These are phyloP conservation scores for Timema cristinae DNA, from an alignment of 2,888 invertebrate species.

Conservation along the genomic window DNA sequence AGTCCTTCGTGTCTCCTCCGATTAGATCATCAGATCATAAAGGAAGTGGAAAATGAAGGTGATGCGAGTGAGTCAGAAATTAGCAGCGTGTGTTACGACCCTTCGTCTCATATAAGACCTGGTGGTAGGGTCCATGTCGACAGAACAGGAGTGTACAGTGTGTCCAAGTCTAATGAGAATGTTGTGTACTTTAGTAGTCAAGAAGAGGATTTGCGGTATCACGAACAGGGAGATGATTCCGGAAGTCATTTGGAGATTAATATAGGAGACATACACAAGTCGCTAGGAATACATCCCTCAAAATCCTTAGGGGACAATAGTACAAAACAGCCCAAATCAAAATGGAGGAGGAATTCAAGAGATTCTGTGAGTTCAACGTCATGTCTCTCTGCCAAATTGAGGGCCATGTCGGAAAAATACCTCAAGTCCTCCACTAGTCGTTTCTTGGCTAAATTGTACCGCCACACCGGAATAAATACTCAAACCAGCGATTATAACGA, in stretches of 20 bases:
- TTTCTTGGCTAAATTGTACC: constrained; percentile 64
- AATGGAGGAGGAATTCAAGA: constrained; percentile 30
- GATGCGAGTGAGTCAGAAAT: constrained; percentile 35
- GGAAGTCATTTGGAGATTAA: neutral
- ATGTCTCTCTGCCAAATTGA: constrained; percentile 64
- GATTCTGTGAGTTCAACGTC: constrained; percentile 46
- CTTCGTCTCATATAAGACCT: constrained; percentile 32
- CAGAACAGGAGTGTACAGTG: constrained; percentile 17
- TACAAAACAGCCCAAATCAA: constrained; percentile 32
- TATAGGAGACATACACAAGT: constrained; percentile 3
- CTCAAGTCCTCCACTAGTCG: constrained; percentile 64
- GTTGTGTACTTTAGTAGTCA: constrained; percentile 22
- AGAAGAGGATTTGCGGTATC: neutral
- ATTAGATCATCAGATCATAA: neutral
- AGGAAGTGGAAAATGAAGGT: constrained; percentile 32
- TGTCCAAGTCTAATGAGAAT: constrained; percentile 28
- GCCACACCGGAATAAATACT: constrained; percentile 38
- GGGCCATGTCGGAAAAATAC: constrained; percentile 69
- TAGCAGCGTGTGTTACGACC: constrained; percentile 41
- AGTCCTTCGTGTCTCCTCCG: neutral
- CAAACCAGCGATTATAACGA: neutral
- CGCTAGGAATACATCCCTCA: neutral
- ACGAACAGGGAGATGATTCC: neutral
- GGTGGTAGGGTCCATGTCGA: neutral
- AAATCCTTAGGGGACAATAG: constrained; percentile 26